phyloP scores from a whole-genome alignment of 2,888 invertebrate genomes.

The Zeuzera pyrina region DNA sequence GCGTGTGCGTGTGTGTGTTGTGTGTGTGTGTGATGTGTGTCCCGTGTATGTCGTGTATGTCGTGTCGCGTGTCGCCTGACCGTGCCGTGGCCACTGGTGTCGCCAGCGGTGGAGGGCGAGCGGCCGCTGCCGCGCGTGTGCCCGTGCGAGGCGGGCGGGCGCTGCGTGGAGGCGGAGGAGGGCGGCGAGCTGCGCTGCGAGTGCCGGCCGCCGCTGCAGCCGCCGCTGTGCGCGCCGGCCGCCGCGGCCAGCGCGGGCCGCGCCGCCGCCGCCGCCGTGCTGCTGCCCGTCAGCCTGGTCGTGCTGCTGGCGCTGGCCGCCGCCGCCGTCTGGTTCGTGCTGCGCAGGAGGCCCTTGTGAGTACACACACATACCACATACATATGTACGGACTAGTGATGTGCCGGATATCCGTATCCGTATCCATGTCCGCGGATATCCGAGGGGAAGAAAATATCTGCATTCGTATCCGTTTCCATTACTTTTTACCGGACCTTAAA shows the following conservation, averaged over 20 bases:
- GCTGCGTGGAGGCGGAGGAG: conserved; percentile 72
- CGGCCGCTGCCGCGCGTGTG: conserved; percentile 85
- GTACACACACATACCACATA: too few species aligned
- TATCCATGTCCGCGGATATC: too few species aligned
- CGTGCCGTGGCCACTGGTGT: too few species aligned
- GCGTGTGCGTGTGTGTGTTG: too few species aligned
- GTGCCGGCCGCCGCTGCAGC: conserved; percentile 75
- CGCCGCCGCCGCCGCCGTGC: conserved; percentile 80
- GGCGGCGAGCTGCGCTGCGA: conserved; percentile 78
- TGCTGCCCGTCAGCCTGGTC: conserved; percentile 87
- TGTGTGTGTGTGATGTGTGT: neutral
- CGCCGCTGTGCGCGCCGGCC: conserved; percentile 81
- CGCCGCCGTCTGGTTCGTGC: conserved; percentile 85
- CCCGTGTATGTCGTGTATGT: neutral
- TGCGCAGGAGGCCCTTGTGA: conserved; percentile 89
- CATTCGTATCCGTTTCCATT: too few species aligned
- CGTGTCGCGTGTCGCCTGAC: conserved; percentile 10
- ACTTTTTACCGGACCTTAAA: too few species aligned
- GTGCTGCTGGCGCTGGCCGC: conserved; percentile 80
- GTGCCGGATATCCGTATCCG: too few species aligned
- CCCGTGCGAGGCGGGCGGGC: conserved; percentile 89
- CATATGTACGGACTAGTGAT: too few species aligned
- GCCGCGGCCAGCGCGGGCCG: conserved; percentile 63
- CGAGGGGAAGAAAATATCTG: too few species aligned
- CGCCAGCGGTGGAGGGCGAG: conserved; percentile 79